Evolutionary conservation across 1,140 invertebrate species (phyloP).

Genomic region (Drosophila watanabei): DNA sequence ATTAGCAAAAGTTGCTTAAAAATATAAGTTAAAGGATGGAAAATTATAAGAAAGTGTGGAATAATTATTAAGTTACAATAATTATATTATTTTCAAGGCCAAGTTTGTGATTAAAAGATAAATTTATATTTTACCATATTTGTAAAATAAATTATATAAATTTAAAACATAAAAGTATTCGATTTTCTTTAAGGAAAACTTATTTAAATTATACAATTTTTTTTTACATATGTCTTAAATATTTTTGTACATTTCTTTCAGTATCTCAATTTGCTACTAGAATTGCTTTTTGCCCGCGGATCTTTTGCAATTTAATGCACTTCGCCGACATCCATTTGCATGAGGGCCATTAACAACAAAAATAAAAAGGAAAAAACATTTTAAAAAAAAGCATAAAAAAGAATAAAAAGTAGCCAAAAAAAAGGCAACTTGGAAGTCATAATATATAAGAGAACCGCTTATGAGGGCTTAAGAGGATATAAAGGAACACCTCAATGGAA

Average conservation of each 20-base stretch:
- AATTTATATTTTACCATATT: no score
- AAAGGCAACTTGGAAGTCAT: slow-evolving; percentile 2
- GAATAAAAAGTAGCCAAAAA: background rate
- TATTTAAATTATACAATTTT: background rate
- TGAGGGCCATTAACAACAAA: slow-evolving; percentile 15
- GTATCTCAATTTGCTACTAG: slow-evolving; percentile 13
- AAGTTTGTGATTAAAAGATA: no score
- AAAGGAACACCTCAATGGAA: background rate
- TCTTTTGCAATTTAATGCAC: slow-evolving; percentile 35
- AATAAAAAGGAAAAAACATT: background rate
- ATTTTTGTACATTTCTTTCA: background rate
- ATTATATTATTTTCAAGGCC: no score
- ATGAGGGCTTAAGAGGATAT: background rate
- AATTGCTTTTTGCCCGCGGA: slow-evolving; percentile 21
- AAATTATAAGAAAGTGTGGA: background rate
- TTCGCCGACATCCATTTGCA: slow-evolving; percentile 19
- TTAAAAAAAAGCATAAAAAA: background rate
- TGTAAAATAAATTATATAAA: no score
- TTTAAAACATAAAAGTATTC: no score
- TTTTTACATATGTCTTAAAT: background rate
- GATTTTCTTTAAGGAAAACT: background rate
- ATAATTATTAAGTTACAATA: background rate
- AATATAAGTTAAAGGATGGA: background rate
- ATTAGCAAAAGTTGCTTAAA: background rate
- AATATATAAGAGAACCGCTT: slow-evolving; percentile 15